Conservation (phyloP, 1,140 invertebrate species). For the Cydia fagiglandana region DNA sequence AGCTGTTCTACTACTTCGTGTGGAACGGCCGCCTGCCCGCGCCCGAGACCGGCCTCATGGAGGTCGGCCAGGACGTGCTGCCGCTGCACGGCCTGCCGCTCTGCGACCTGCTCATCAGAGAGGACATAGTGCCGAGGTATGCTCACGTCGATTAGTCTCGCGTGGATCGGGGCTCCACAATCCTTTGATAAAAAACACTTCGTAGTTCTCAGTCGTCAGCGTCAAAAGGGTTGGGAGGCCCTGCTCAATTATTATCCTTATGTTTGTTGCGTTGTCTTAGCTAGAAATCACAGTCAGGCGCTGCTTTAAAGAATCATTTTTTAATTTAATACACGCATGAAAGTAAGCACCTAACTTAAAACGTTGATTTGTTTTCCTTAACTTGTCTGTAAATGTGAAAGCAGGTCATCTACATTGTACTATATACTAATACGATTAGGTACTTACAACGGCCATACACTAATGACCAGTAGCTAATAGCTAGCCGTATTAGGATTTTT, state of each 20-base stretch:
- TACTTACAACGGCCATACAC: neutral
- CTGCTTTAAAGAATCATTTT: no score
- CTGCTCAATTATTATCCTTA: neutral
- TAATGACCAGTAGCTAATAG: neutral
- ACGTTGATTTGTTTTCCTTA: neutral
- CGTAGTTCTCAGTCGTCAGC: no score
- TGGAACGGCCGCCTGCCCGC: slow-evolving; percentile 84
- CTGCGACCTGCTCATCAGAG: slow-evolving; percentile 87
- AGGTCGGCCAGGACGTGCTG: slow-evolving; percentile 84
- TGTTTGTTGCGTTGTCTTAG: neutral
- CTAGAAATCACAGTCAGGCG: neutral
- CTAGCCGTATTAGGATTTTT: neutral
- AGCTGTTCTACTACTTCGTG: slow-evolving; percentile 90
- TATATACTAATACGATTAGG: neutral
- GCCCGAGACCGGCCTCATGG: slow-evolving; percentile 79
- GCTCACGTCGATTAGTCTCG: slow-evolving; percentile 75
- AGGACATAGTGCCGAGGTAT: slow-evolving; percentile 86
- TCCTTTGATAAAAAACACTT: no score
- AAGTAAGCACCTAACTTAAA: neutral
- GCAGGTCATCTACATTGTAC: neutral
- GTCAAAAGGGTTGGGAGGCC: no score
- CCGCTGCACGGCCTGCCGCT: slow-evolving; percentile 82
- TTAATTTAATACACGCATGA: neutral
- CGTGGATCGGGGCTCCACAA: neutral
- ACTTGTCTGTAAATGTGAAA: neutral